Evolutionary conservation across 2,888 invertebrate genomes (phyloP).

Genomic region (Chrysolina americana): DNA sequence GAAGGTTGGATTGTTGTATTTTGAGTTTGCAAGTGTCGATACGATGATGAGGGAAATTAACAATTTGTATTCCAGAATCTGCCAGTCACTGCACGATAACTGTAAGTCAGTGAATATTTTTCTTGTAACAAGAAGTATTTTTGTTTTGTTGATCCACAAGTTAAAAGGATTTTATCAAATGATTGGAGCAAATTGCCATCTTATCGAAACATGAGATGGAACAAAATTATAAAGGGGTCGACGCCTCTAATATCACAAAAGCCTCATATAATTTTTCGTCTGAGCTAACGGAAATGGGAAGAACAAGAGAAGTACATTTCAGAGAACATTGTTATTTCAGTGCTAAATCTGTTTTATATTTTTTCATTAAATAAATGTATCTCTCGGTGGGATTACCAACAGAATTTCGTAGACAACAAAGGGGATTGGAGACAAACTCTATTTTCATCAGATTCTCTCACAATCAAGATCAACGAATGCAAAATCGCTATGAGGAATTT

Average conservation of each 20-base stretch:
- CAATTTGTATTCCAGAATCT: not conserved
- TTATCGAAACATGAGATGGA: conserved; percentile 14
- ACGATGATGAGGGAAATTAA: no score
- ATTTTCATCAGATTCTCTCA: conserved; percentile 26
- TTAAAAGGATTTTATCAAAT: conserved; percentile 9
- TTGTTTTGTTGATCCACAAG: conserved; percentile 8
- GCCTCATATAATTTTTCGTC: conserved; percentile 37
- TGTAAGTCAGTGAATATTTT: not conserved
- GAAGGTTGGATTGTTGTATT: no score
- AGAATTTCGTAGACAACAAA: conserved; percentile 40
- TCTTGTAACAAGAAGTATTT: not conserved
- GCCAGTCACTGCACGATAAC: not conserved
- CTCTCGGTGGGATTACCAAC: conserved; percentile 21
- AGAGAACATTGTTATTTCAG: conserved; percentile 36
- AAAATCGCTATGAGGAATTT: not conserved
- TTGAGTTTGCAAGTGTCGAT: no score
- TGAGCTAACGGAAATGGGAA: conserved; percentile 27
- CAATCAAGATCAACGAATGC: not conserved
- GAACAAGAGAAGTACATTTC: conserved; percentile 19
- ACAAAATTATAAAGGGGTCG: conserved; percentile 38
- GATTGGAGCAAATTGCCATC: conserved; percentile 1
- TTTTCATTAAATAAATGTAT: conserved; percentile 39
- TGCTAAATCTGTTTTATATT: conserved; percentile 42
- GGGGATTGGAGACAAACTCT: conserved; percentile 33
- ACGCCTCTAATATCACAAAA: conserved; percentile 40